Conservation (phyloP, 2,113 vertebrate species). For the Elephas maximus region DNA sequence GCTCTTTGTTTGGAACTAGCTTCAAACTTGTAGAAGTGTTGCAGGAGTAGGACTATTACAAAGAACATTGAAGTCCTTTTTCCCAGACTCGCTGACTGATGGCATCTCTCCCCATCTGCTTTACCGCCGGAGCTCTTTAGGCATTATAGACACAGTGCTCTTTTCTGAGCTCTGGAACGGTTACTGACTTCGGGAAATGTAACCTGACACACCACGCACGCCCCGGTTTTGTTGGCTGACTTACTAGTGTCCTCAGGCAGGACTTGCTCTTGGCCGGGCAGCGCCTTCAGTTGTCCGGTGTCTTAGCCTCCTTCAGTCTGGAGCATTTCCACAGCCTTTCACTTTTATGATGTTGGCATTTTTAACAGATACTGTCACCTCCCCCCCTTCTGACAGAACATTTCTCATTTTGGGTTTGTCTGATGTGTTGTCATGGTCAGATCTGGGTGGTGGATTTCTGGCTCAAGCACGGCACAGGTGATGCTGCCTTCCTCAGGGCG, state of each 20-base stretch:
- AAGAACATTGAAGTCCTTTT: background rate
- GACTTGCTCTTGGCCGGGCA: background rate
- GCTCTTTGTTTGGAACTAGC: background rate
- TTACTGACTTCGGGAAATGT: background rate
- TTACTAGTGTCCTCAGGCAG: background rate
- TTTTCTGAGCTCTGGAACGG: background rate
- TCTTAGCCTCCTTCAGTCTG: background rate
- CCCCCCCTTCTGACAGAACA: background rate
- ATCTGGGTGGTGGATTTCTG: background rate
- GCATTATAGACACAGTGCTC: too few species aligned
- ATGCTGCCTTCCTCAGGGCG: background rate
- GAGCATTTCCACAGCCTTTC: background rate
- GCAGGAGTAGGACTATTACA: background rate
- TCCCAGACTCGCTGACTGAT: background rate
- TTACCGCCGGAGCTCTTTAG: background rate
- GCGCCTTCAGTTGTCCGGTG: background rate
- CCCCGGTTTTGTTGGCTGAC: background rate
- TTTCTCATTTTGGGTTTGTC: background rate
- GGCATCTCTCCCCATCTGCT: too few species aligned
- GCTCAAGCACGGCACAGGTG: background rate
- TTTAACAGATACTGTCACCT: background rate
- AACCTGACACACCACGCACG: too few species aligned
- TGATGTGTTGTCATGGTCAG: background rate
- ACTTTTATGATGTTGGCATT: background rate
- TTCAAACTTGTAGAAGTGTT: background rate